These are phyloP conservation scores for Matsumurasca onukii DNA, from an alignment of 1,140 invertebrate species.

Conservation along the genomic window DNA sequence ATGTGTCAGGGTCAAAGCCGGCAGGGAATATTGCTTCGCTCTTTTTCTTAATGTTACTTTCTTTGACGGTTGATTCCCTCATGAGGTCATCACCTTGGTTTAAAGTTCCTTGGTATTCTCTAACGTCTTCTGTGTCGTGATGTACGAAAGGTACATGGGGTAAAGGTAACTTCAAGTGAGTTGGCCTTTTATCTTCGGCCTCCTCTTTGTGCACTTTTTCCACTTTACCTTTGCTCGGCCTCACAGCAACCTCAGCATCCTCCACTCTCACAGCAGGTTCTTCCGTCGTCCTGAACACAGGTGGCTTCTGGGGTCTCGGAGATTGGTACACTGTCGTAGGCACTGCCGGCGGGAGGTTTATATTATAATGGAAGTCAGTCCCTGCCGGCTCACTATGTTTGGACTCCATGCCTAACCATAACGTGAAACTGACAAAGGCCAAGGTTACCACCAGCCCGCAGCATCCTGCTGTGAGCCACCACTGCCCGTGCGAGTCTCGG, in stretches of 20 bases:
- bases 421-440: conserved; percentile 39
- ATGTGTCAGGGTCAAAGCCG: conserved; percentile 29
- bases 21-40: conserved; percentile 33
- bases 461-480: conserved; percentile 41
- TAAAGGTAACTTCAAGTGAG: conserved; percentile 28
- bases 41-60: conserved; percentile 32
- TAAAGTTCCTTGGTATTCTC: neutral
- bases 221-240: conserved; percentile 15
- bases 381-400: conserved; percentile 7
- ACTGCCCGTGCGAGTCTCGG: conserved; percentile 30
- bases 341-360: conserved; percentile 13
- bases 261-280: no score
- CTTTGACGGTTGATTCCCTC: neutral
- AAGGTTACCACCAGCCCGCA: conserved; percentile 39
- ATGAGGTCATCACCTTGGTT: conserved; percentile 11
- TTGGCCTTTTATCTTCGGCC: neutral
- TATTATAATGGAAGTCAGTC: neutral
- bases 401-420: conserved; percentile 41
- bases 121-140: conserved; percentile 14
- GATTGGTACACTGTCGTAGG: neutral
- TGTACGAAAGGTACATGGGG: conserved; percentile 24
- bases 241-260: conserved; percentile 12
- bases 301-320: neutral
- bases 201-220: conserved; percentile 18
- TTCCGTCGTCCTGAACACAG: conserved; percentile 2